Evolutionary conservation across 2,113 vertebrate species (phyloP).

Genomic region (Phalacrocorax carbo): DNA sequence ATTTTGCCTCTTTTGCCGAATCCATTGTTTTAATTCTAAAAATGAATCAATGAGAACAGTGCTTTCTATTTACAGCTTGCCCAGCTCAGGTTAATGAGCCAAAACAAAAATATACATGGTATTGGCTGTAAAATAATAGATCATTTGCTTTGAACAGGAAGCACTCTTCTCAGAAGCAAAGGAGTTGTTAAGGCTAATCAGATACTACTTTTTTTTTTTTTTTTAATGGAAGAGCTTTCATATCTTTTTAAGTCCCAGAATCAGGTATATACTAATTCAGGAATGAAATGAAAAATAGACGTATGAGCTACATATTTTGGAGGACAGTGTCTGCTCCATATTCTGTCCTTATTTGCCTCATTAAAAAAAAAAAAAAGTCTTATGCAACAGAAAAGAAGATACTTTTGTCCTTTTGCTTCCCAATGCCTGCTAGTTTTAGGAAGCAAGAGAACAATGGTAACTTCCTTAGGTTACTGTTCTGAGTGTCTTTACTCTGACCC

Average conservation of each 20-base stretch:
- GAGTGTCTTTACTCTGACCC: not conserved
- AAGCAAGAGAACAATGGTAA: not conserved
- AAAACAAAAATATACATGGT: not conserved
- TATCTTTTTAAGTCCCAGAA: not conserved
- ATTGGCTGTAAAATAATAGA: not conserved
- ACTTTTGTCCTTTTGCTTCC: not conserved
- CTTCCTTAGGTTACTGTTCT: not conserved
- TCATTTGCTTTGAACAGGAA: not conserved
- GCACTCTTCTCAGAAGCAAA: not conserved
- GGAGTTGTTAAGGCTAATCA: not conserved
- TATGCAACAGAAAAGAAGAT: not conserved
- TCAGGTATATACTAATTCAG: not conserved
- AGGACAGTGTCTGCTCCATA: not conserved
- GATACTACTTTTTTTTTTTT: not conserved
- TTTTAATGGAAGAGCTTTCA: not conserved
- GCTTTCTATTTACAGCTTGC: conserved; percentile 28
- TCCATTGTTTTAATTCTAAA: conserved; percentile 13
- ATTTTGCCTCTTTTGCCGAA: not conserved
- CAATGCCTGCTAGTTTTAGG: not conserved
- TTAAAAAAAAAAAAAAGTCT: not conserved
- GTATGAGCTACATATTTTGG: not conserved
- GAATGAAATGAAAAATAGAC: not conserved
- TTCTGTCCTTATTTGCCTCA: not conserved
- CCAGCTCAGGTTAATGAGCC: conserved; percentile 31
- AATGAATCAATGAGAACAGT: not conserved